Percentiles rank a stretch among this genome's conserved stretches.
These are phyloP conservation scores for Disparrhopalites patrizii DNA, from an alignment of 2,888 invertebrate species.

Conservation along the genomic window DNA sequence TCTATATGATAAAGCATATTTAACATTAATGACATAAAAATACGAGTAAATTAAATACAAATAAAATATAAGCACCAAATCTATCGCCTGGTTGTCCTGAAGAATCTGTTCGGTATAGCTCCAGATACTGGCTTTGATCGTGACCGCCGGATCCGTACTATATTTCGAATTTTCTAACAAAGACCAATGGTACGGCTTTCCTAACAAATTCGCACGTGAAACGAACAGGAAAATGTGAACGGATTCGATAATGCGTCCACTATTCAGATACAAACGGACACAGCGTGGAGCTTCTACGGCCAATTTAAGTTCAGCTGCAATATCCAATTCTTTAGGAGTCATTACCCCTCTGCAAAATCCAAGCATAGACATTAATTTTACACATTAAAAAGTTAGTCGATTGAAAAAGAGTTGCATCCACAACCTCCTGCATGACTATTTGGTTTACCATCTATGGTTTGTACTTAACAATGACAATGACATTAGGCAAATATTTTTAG, in stretches of 20 bases:
- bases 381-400: background rate
- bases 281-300: constrained; percentile 40
- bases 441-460: background rate
- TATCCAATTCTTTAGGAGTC: constrained; percentile 36
- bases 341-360: constrained; percentile 22
- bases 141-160: constrained; percentile 16
- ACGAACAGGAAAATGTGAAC: constrained; percentile 37
- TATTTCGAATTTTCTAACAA: constrained; percentile 29
- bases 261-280: constrained; percentile 36
- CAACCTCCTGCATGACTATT: background rate
- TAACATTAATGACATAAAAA: too few species aligned
- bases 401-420: background rate
- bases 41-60: background rate
- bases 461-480: background rate
- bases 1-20: too few species aligned
- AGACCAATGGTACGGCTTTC: constrained; percentile 33
- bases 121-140: constrained; percentile 31
- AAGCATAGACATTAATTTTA: background rate
- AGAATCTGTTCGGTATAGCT: constrained; percentile 31
- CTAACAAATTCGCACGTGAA: background rate
- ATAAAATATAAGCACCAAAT: background rate
- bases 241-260: constrained; percentile 33
- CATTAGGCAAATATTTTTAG: too few species aligned
- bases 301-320: constrained; percentile 40
- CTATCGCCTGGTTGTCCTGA: constrained; percentile 6